Evolutionary conservation across 2,797 vertebrate species (phyloP), one percentile per base, ranked within the genome.

Genomic region (Myoxocephalus aenaeus): DNA sequence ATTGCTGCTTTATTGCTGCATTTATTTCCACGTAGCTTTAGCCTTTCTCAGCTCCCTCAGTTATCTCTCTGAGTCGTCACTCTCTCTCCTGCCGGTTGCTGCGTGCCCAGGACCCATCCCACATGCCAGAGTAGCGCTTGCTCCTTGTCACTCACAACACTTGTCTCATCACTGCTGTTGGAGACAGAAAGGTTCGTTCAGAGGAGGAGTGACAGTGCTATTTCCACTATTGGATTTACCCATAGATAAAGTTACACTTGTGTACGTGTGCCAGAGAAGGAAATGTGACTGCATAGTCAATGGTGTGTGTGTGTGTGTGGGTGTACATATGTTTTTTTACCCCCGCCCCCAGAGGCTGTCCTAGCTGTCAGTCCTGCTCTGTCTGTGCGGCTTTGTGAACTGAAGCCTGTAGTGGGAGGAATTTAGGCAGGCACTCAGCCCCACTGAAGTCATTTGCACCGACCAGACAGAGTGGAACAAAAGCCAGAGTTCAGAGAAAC

Each of bases 401-500:
- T 86, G 85, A 86, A 90, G 86, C 91, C 74, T 92, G 90, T 80
- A 91, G 91, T 91, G 87, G 92, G 91, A 92, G 90, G 93, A 93
- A 92, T 94, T 92, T 89, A 89, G 90, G 90, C 90, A 86, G 87
- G 81, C 86, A 71, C 92, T 88, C 85, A 82, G 86, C 85, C 87
- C 84, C 88, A 86, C 91, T 95, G 92, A 94, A 95, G 93, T 95
- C 91, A 95, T 93, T 91, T 84, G 78, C 85, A 86, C 90, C 84
- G 91, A 93, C 86, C 90, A 93, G 92, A 93, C 92, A 87, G 87
- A 90, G 87, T 86, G 92, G 90, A 95, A 95, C 94, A 94, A 95
- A 93, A 94, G 92, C 90, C 91, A 92, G 92, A 86, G 91, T 93
- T 90, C 90, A 94, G 91, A 75, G 87, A 87, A 90, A 92, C 91